Conservation (phyloP, 2,797 vertebrate genomes). For the Lophius americanus region DNA sequence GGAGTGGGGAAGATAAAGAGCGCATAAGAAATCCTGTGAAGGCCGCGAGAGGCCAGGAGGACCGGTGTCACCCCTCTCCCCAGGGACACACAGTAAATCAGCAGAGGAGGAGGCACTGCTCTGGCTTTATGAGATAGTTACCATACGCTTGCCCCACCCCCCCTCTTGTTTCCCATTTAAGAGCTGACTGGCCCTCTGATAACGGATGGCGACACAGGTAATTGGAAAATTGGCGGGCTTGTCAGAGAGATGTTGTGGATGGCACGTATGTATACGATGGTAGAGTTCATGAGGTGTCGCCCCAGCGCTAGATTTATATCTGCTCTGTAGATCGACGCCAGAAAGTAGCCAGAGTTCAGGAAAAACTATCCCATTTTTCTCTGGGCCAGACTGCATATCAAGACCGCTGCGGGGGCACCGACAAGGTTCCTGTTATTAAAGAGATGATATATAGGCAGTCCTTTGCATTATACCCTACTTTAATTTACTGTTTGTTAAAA, state of each 20-base stretch:
- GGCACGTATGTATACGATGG: slow-evolving; percentile 81
- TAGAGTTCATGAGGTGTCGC: slow-evolving; percentile 84
- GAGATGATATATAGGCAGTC: slow-evolving; percentile 66
- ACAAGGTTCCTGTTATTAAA: slow-evolving; percentile 77
- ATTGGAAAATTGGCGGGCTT: slow-evolving; percentile 98
- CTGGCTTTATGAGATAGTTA: slow-evolving; percentile 86
- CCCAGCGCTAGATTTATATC: slow-evolving; percentile 87
- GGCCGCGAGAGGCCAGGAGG: slow-evolving; percentile 66
- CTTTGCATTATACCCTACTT: slow-evolving; percentile 44
- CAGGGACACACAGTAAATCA: slow-evolving; percentile 72
- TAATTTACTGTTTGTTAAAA: slow-evolving; percentile 46
- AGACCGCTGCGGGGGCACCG: slow-evolving; percentile 75
- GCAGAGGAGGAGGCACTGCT: slow-evolving; percentile 66
- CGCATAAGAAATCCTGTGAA: slow-evolving; percentile 53
- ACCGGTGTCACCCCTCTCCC: slow-evolving; percentile 51
- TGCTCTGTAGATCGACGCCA: slow-evolving; percentile 75
- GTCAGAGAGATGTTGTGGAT: slow-evolving; percentile 92
- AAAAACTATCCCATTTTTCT: slow-evolving; percentile 83
- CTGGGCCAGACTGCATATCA: slow-evolving; percentile 77
- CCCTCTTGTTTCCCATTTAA: slow-evolving; percentile 89
- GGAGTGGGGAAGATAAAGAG: slow-evolving; percentile 42
- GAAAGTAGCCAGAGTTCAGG: slow-evolving; percentile 79
- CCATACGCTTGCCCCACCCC: slow-evolving; percentile 80
- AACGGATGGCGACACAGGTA: slow-evolving; percentile 91
- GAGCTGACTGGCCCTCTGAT: slow-evolving; percentile 89